Base-by-base conservation (phyloP, 2,888 invertebrate species). In the Netelia fuscicornis region DNA sequence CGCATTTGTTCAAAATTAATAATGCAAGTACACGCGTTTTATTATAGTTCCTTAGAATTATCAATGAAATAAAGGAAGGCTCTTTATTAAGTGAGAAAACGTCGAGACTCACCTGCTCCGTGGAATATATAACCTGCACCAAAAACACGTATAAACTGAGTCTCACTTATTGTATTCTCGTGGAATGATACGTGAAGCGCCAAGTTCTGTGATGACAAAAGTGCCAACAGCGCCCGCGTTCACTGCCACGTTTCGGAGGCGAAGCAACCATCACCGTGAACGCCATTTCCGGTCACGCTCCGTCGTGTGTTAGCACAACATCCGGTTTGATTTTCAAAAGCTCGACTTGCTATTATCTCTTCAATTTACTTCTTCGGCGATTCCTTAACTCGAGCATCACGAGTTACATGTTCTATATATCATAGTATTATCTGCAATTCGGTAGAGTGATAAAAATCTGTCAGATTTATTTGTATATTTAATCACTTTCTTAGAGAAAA, bases 191-290 rank as follows among this genome's bases (percentile, higher is more conserved):
- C 62, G 44, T 60, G 78, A 70, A 56, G 75, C 65, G 71, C 8
- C 44, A 81, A 72, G 44, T 72, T 52, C 44, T 62, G 71, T 78
- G 64, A 68, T 85, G 90, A 37, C 44, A 79, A 81, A 87, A 81
- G 87, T 91, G 91, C 91, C 92, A 91, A 90, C 89, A 89, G 89
- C 90, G 88, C 90, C 87, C 76, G 85, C 84, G 87, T 88, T 81
- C 68, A 76, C 82, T 92, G 92, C 92, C 92, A 92, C 92, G 92
- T 92, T 89, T 91, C 90, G 89, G 84, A 84, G 85, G 84, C 84
- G 84, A 75, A 79, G 60, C 82, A 85, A 89, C 87, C 84, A 87
- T 84, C 86, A 81, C 86, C 81, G 74, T 68, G 81, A 87, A 84
- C 84, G 84, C 83, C 74, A 90, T 85, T 90, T 91, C 91, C 91